phyloP scores from a whole-genome alignment of 2,113 vertebrate species.

The Microcebus griseorufus region DNA sequence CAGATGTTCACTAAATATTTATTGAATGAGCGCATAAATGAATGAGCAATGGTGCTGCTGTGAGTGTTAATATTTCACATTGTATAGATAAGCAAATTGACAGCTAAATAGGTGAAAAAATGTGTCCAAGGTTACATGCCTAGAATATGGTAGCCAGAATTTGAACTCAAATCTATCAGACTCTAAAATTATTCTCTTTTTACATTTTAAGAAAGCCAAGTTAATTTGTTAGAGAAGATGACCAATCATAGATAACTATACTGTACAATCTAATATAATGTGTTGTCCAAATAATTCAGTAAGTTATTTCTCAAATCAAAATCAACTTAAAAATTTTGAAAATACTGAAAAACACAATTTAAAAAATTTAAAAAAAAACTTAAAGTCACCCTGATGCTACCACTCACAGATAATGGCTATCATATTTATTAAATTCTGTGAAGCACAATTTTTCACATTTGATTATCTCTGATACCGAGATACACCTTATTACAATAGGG shows the following conservation, averaged over 20 bases:
- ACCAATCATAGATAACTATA: neutral
- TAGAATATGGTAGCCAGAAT: neutral
- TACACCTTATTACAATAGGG: neutral
- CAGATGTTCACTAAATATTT: neutral
- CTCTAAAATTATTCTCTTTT: neutral
- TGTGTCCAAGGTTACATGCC: neutral
- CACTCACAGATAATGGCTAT: neutral
- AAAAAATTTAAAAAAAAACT: neutral
- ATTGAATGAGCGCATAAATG: neutral
- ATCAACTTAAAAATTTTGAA: neutral
- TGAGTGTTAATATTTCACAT: neutral
- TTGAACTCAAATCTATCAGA: neutral
- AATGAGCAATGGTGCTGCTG: neutral
- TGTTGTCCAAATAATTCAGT: neutral
- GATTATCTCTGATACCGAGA: neutral
- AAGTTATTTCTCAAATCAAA: neutral
- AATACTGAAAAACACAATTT: neutral
- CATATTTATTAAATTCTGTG: neutral
- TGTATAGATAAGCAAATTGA: neutral
- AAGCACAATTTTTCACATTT: neutral
- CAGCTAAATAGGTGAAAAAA: neutral
- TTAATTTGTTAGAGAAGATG: neutral
- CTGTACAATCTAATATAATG: neutral
- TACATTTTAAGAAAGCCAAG: neutral
- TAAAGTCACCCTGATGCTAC: neutral